Evolutionary conservation across 2,888 invertebrate species (phyloP), one percentile per base, ranked within the genome.

Genomic region (Exocentrus adspersus): DNA sequence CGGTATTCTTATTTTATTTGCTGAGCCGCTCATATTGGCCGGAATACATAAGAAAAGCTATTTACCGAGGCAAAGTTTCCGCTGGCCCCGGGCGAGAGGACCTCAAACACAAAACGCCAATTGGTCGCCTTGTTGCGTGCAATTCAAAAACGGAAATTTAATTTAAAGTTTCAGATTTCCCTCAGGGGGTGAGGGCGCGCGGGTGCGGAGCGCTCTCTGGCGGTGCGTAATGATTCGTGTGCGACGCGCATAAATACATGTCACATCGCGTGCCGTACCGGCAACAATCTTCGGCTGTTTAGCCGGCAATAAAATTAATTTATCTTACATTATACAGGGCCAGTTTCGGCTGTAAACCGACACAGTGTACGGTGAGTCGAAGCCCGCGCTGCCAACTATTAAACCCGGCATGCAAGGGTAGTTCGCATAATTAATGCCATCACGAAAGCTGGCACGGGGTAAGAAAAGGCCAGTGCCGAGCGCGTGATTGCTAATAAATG

Each of bases 261-360:
- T 80, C 80, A 78, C 78, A 78, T 82, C 80, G 83, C 83, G 82
- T 83, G 83, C 78, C 72, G 67, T 74, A 76, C 75, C 79, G 82
- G 80, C 81, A 81, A 81, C 81, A 80, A 82, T 82, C 81, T 82
- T 80, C 75, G 79, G 77, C 82, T 82, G 82, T 82, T 83, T 82
- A 83, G 82, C 79, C 79, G 80, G 81, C 81, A 81, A 82, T 82
- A 82, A 83, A 83, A 83, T 83, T 83, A 83, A 83, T 83, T 83
- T 83, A 83, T 82, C 82, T 81, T 79, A 71, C 75, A 75, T 74
- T 76, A 77, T 75, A 78, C 74, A 77, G 77, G 75, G 75, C 75
- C 72, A 78, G 77, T 80, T 79, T 79, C 70, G 79, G 75, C 76
- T 74, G 77, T 78, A 77, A 80, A 79, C 78, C 78, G 78, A 79